These are phyloP conservation scores for Nephila pilipes DNA, from an alignment of 1,140 invertebrate species.

Conservation along the genomic window DNA sequence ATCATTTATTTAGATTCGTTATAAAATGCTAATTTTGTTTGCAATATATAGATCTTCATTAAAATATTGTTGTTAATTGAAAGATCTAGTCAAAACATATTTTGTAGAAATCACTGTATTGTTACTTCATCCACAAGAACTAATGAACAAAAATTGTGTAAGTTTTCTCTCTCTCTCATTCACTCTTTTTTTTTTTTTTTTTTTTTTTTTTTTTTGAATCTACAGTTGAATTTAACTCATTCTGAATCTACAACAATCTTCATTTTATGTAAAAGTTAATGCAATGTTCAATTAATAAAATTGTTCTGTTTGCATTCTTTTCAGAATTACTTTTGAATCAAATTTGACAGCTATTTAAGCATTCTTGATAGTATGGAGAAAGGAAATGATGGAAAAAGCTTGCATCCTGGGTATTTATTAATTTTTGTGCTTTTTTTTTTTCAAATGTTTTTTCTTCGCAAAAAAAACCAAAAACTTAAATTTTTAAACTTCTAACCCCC, in stretches of 20 bases:
- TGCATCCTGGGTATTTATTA: background rate
- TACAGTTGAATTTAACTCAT: too few relatives aligned
- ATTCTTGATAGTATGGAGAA: background rate
- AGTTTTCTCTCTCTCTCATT: background rate
- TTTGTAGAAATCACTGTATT: background rate
- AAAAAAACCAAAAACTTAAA: too few relatives aligned
- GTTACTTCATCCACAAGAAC: background rate
- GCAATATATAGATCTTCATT: background rate
- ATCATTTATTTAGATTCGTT: background rate
- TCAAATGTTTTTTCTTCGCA: too few relatives aligned
- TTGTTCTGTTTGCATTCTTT: background rate
- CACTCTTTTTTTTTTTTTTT: background rate
- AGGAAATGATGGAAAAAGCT: background rate
- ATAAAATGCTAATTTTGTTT: background rate
- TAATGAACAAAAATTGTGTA: background rate
- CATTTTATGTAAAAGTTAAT: too few relatives aligned
- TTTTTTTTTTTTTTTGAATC: too few relatives aligned
- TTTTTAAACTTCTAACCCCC: too few relatives aligned
- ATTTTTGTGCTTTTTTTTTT: background rate
- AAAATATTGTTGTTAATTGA: background rate
- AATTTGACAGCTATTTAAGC: background rate
- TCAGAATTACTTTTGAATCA: background rate
- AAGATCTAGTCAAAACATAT: background rate
- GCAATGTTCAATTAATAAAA: background rate
- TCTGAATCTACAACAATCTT: too few relatives aligned